Evolutionary conservation across 2,113 vertebrate species (phyloP), one percentile per base, ranked within the genome.

Genomic region (Myodes glareolus): DNA sequence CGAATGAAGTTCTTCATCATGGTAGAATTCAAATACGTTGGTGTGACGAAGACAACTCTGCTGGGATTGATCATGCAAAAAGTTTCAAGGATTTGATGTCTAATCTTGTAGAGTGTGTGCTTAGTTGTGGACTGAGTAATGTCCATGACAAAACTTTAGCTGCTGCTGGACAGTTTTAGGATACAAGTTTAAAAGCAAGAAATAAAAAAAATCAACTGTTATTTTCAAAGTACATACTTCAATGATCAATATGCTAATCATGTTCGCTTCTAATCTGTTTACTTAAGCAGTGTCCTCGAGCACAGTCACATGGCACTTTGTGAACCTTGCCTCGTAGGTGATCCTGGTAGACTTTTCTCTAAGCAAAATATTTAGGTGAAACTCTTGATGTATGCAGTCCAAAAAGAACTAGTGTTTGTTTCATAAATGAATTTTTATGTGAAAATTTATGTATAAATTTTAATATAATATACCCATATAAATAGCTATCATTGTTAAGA

Each of bases 171-270:
- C 78, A 78, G 1, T 72, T 76, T 96, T 31, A 86, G 58, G 77
- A 91, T 36, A 42, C 0, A n/a, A 90, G 8, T 88, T 92, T 89
- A 75, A 70, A 95, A 93, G 47, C 42, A 90, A 90, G 73, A 36
- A 93, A 92, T 78, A 7, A 90, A 52, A 94, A 72, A 23, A 86
- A 33, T 50, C 52, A 84, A 42, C 7, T 21, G 4, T 42, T 78
- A 67, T 70, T 73, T 90, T 87, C 13, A 61, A 95, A 84, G 31
- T 61, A 52, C 7, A 4, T 70, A 70, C 70, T 78, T 90, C 82
- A 92, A 2, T 91, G 42, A 67, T 63, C 7, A 77, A 45, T 92
- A 61, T 50, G 10, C 55, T 70, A 92, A 88, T 67, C 65, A 75
- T 17, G 70, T 90, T 93, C 91, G 7, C 61, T 81, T 92, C 75